These are phyloP conservation scores for Leptopterna dolabrata DNA, from an alignment of 2,888 invertebrate genomes.

Conservation along the genomic window DNA sequence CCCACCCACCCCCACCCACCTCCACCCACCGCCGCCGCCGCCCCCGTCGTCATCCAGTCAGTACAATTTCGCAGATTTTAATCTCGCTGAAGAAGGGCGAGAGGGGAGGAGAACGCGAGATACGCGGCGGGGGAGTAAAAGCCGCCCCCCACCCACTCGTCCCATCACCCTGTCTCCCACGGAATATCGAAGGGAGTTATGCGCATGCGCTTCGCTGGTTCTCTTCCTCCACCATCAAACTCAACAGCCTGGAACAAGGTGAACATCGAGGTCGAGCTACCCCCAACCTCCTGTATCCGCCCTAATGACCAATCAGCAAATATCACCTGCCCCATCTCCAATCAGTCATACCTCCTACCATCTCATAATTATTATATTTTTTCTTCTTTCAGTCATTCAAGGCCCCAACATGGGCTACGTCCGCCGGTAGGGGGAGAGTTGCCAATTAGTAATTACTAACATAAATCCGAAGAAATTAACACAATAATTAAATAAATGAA, in stretches of 20 bases:
- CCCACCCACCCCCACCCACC: not conserved
- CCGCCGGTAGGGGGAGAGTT: too few relatives aligned
- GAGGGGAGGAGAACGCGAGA: not conserved
- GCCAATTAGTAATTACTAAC: too few relatives aligned
- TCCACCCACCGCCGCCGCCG: not conserved
- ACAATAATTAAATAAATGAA: too few relatives aligned
- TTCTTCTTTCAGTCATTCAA: too few relatives aligned
- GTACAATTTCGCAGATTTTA: conserved; percentile 60
- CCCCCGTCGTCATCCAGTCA: conserved; percentile 9
- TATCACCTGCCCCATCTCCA: not conserved
- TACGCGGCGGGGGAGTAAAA: not conserved
- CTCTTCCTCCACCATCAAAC: conserved; percentile 24
- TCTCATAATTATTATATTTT: too few relatives aligned
- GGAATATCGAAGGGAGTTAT: conserved; percentile 48
- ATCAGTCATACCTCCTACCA: too few relatives aligned
- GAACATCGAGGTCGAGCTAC: not conserved
- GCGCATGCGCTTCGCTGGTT: conserved; percentile 45
- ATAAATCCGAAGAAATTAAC: too few relatives aligned
- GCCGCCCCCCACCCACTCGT: conserved; percentile 23
- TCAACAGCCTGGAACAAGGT: conserved; percentile 20
- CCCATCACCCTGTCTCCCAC: conserved; percentile 36
- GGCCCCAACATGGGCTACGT: too few relatives aligned
- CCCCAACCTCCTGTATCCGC: not conserved
- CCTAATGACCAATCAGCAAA: too few relatives aligned
- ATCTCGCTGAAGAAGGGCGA: conserved; percentile 37